Evolutionary conservation across 2,113 vertebrate species (phyloP).

Genomic region (Gadus macrocephalus): DNA sequence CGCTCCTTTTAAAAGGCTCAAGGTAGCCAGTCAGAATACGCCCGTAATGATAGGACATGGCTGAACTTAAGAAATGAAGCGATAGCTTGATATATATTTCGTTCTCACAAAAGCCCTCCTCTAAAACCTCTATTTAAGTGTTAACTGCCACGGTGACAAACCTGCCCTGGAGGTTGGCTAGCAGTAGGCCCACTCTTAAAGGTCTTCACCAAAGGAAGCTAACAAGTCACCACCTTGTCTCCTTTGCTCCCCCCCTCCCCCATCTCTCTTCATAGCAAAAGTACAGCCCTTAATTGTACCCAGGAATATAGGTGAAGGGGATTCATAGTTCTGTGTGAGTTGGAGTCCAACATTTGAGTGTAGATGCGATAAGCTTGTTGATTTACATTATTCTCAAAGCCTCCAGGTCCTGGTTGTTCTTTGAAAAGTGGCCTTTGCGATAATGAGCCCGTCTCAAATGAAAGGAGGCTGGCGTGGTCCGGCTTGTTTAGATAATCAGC

Average conservation of each 20-base stretch:
- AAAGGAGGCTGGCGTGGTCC: slow-evolving; percentile 23
- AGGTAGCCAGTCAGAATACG: not conserved
- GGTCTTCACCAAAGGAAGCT: slow-evolving; percentile 4
- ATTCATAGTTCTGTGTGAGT: slow-evolving; percentile 21
- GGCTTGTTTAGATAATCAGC: slow-evolving; percentile 40
- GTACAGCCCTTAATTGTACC: slow-evolving; percentile 34
- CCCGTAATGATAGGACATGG: not conserved
- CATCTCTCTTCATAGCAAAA: not conserved
- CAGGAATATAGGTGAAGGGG: slow-evolving; percentile 27
- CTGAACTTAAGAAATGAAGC: slow-evolving; percentile 4
- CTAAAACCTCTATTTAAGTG: slow-evolving; percentile 12
- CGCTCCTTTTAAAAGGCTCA: not conserved
- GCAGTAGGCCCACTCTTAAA: not conserved
- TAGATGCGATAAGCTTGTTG: slow-evolving; percentile 48
- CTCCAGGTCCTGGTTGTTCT: slow-evolving; percentile 29
- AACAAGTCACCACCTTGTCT: slow-evolving; percentile 25
- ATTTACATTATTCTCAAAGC: slow-evolving; percentile 36
- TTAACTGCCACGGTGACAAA: slow-evolving; percentile 1
- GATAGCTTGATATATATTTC: slow-evolving; percentile 21
- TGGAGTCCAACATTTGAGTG: slow-evolving; percentile 16
- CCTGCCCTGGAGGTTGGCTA: slow-evolving; percentile 4
- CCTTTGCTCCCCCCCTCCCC: slow-evolving; percentile 15
- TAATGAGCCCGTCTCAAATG: slow-evolving; percentile 34
- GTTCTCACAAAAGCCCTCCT: not conserved
- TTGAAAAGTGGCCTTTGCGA: slow-evolving; percentile 36